phyloP scores from a whole-genome alignment of 2,797 vertebrate genomes.

The Tragopan temminckii region DNA sequence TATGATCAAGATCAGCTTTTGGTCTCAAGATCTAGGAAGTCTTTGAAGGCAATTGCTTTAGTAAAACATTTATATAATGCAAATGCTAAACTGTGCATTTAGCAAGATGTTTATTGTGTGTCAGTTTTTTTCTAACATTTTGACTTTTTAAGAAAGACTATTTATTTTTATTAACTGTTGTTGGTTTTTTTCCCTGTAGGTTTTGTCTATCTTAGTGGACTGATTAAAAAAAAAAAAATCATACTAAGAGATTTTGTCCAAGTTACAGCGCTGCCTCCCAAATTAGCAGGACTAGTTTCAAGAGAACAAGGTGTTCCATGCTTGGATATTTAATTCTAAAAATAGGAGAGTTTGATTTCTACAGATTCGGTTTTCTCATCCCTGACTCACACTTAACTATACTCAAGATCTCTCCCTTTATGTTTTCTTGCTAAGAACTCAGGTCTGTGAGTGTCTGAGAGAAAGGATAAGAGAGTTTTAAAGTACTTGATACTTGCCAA shows the following conservation, averaged over 20 bases:
- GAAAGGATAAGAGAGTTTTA: neutral
- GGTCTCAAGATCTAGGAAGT: neutral
- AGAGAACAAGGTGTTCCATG: neutral
- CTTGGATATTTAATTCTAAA: neutral
- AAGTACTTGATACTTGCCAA: neutral
- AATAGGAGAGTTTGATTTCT: neutral
- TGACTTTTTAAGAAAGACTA: neutral
- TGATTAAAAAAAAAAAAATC: neutral
- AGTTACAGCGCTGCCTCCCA: neutral
- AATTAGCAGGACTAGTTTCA: neutral
- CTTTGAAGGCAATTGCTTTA: neutral
- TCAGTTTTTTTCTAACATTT: accelerated
- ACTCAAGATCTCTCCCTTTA: neutral
- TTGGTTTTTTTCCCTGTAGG: neutral
- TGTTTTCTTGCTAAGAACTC: neutral
- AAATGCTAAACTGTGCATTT: neutral
- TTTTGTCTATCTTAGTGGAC: neutral
- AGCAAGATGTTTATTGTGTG: neutral
- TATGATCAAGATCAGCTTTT: neutral
- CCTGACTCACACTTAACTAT: neutral
- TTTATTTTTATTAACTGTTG: neutral
- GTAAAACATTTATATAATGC: neutral
- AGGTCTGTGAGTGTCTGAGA: neutral
- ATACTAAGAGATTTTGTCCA: neutral
- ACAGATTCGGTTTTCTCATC: neutral